Base-by-base conservation (phyloP, 92 coral and sea anemone species). In the Micromussa lordhowensis region DNA sequence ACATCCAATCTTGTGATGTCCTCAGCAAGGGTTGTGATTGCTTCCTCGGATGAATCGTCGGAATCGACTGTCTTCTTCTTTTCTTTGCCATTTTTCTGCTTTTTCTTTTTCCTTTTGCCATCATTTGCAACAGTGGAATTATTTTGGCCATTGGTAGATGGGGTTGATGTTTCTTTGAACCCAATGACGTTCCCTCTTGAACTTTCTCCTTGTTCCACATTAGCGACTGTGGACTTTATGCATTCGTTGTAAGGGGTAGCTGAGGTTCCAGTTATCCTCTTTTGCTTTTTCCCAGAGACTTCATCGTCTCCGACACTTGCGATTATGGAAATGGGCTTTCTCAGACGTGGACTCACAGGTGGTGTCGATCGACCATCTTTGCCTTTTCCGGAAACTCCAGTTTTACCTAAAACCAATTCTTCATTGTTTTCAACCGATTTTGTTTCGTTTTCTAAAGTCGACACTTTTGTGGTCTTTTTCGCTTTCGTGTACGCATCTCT, bases 91-190 rank as follows among this genome's bases (percentile, higher is more conserved):
- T 34, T 18, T 35, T 81, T 81, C 24, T 31, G 15, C 22, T 84
- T 84, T 58, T 84, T 84, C 88, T 74, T 84, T 35, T 54, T 84
- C 59, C 24, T 57, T 55, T 73, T 84, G 38, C 24, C 28, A 13
- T 57, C 72, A 26, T 59, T 36, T 3, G 16, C 28, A 32, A 24
- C 81, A 13, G 1, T 59, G 32, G 80, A 34, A 19, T 70, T 82
- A 9, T 36, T 68, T 9, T 26, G n/a, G 2, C 32, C 77, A 68
- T 21, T 31, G 58, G 24, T 69, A 2, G 1, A 34, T 5, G 17
- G 1, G 15, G 16, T 21, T 16, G 77, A 7, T n/a, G 0, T 5
- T 31, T 49, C 86, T 30, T 51, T 48, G 6, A 5, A 24, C 14
- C 2, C 35, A 22, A 7, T n/a, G 14, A 8, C n/a, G 9, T 29